A percentile compares a stretch with the other conserved stretches of the same genome.
Evolutionary conservation across 1,140 invertebrate genomes (phyloP).

Genomic region (Lordiphosa clarofinis): DNA sequence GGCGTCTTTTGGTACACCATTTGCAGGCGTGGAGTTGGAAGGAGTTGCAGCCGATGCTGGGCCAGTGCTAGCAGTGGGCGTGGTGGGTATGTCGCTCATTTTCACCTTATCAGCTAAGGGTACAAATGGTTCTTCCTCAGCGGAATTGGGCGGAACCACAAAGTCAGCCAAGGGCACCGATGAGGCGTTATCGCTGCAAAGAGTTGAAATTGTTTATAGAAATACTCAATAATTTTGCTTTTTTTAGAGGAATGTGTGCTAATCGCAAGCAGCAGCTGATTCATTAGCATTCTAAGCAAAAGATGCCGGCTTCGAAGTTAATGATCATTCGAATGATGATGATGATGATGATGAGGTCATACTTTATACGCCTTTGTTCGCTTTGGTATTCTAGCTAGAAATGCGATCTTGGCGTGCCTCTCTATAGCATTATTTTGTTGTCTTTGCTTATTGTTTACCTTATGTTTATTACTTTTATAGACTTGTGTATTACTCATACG

Average conservation of each 20-base stretch:
- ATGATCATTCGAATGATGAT: conserved; percentile 20
- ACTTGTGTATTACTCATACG: conserved; percentile 50
- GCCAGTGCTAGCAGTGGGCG: conserved; percentile 18
- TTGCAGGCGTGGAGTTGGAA: conserved; percentile 3
- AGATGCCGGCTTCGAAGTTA: conserved; percentile 25
- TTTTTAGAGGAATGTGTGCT: conserved; percentile 7
- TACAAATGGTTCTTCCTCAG: conserved; percentile 44
- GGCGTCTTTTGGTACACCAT: conserved; percentile 22
- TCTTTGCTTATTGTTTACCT: conserved; percentile 27
- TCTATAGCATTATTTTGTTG: conserved; percentile 4
- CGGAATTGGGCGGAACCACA: conserved; percentile 40
- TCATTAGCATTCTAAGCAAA: conserved; percentile 49
- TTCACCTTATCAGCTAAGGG: conserved; percentile 39
- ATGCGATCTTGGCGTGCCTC: conserved; percentile 43
- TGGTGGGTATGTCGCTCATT: conserved; percentile 45
- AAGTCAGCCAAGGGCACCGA: conserved; percentile 55
- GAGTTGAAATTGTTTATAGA: not conserved
- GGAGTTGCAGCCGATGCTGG: not conserved
- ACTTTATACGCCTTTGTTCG: conserved; percentile 15
- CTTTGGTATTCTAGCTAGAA: conserved; percentile 11
- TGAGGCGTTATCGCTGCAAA: conserved; percentile 39
- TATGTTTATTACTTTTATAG: conserved; percentile 45
- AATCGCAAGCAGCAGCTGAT: conserved; percentile 34
- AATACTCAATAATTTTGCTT: conserved; percentile 5
- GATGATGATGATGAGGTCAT: conserved; percentile 45